Evolutionary conservation across 2,888 invertebrate genomes (phyloP).

Genomic region (Synanthedon vespiformis): DNA sequence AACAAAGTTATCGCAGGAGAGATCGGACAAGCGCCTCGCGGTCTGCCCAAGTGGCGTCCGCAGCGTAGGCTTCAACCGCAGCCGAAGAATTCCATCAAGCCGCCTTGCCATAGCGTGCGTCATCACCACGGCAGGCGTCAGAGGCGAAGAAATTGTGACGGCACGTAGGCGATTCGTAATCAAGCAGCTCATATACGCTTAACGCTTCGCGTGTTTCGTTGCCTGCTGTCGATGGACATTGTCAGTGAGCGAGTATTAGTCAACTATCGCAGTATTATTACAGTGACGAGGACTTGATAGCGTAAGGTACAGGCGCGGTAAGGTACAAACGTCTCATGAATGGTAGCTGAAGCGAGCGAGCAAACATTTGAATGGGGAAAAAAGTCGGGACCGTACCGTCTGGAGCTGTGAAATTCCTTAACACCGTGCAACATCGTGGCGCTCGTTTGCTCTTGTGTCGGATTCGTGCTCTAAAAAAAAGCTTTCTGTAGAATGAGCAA

Average conservation of each 20-base stretch:
- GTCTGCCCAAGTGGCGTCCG: slow-evolving; percentile 45
- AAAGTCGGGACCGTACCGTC: slow-evolving; percentile 43
- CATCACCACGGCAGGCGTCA: slow-evolving; percentile 58
- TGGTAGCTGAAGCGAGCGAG: slow-evolving; percentile 66
- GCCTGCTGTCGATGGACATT: slow-evolving; percentile 64
- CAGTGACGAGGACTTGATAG: slow-evolving; percentile 67
- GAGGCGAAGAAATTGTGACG: slow-evolving; percentile 61
- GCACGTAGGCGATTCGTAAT: slow-evolving; percentile 45
- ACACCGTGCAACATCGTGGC: slow-evolving; percentile 62
- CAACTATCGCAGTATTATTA: slow-evolving; percentile 71
- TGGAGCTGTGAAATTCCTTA: slow-evolving; percentile 69
- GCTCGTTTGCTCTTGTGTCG: slow-evolving; percentile 61
- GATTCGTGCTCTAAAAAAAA: slow-evolving; percentile 66
- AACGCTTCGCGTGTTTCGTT: slow-evolving; percentile 66
- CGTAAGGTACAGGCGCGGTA: slow-evolving; percentile 53
- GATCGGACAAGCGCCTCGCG: slow-evolving; percentile 10
- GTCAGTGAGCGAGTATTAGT: slow-evolving; percentile 70
- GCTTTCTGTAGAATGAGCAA: slow-evolving; percentile 61
- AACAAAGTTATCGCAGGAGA: slow-evolving; percentile 69
- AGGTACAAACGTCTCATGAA: slow-evolving; percentile 58
- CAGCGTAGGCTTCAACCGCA: slow-evolving; percentile 54
- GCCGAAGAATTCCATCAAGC: slow-evolving; percentile 49
- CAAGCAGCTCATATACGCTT: slow-evolving; percentile 60
- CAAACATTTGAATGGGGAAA: slow-evolving; percentile 62
- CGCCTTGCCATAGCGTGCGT: slow-evolving; percentile 51